Evolutionary conservation across 2,113 vertebrate species (phyloP).

Genomic region (Crypturellus undulatus): DNA sequence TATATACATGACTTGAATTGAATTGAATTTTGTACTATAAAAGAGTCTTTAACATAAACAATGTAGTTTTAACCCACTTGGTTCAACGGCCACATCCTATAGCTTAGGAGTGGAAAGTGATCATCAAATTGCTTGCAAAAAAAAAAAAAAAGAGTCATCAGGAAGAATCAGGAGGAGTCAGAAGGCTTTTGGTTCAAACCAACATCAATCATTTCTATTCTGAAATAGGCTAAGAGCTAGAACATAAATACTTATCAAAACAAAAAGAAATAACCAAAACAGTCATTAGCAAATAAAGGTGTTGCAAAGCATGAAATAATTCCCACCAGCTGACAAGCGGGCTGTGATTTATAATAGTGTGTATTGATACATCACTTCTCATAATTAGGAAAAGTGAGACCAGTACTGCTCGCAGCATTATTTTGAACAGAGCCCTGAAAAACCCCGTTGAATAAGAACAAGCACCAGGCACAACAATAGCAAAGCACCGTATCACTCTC

Average conservation of each 20-base stretch:
- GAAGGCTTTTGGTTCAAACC: slow-evolving; percentile 20
- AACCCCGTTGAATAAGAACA: slow-evolving; percentile 16
- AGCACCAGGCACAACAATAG: not conserved
- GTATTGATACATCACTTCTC: slow-evolving; percentile 60
- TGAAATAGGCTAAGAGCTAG: slow-evolving; percentile 53
- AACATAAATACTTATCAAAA: slow-evolving; percentile 63
- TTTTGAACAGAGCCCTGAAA: slow-evolving; percentile 52
- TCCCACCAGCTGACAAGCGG: slow-evolving; percentile 47
- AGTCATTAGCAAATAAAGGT: slow-evolving; percentile 66
- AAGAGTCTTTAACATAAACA: not conserved
- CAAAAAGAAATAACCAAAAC: not conserved
- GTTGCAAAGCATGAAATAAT: slow-evolving; percentile 64
- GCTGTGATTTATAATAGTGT: slow-evolving; percentile 50
- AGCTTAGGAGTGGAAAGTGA: not conserved
- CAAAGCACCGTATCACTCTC: not conserved
- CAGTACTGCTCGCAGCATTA: slow-evolving; percentile 47
- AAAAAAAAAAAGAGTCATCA: not conserved
- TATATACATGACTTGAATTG: not conserved
- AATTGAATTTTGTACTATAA: not conserved
- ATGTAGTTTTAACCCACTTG: not conserved
- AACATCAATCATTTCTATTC: slow-evolving; percentile 52
- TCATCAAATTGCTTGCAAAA: not conserved
- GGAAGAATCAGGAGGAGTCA: not conserved
- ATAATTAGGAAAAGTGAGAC: slow-evolving; percentile 54
- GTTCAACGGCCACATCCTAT: not conserved